Base-by-base conservation (phyloP, 2,113 vertebrate species). In the Vanacampus margaritifer region DNA sequence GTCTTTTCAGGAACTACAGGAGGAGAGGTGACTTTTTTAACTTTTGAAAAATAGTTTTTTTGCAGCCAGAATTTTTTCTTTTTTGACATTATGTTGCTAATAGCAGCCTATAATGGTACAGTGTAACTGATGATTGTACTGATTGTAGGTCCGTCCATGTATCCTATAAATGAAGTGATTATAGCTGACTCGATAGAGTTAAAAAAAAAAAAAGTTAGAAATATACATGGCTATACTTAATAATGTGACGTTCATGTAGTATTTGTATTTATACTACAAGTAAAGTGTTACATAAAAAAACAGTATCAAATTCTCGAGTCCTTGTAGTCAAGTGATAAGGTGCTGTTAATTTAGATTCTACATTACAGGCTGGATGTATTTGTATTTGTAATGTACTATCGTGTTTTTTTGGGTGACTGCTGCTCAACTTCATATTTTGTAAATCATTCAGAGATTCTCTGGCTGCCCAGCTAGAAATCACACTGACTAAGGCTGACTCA, bases 401-500 rank as follows among this genome's bases (percentile, higher is more conserved):
- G 6, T 43, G 21, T 6, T 9, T 65, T 51, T 23, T 17, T 64
- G 61, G 41, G 21, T 46, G 23, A 51, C 43, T 23, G 17, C 21
- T 43, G n/a, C 17, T 64, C 16, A 56, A n/a, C 14, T n/a, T 68
- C 45, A 39, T 19, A 24, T 28, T 32, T 57, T 5, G 6, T 35
- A 64, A 45, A 35, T 24, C 32, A 54, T 35, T 64, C 65, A 99
- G 97, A 87, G 97, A 98, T 81, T 98, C 97, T 0, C 87, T 99
- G 91, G 97, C 96, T 3, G 95, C 96, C 62, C 96, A 99, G 71
- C 92, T 99, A 35, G 97, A 99, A 91, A 98, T 98, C 80, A 98
- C 97, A 3, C 88, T 98, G 84, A 98, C 96, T 0, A 99, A 99
- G 84, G 97, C 97, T 0, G 97, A 98, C 84, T 98, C 96, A 0